These are phyloP conservation scores for Harpalus rufipes DNA, from an alignment of 2,888 invertebrate species.

Conservation along the genomic window DNA sequence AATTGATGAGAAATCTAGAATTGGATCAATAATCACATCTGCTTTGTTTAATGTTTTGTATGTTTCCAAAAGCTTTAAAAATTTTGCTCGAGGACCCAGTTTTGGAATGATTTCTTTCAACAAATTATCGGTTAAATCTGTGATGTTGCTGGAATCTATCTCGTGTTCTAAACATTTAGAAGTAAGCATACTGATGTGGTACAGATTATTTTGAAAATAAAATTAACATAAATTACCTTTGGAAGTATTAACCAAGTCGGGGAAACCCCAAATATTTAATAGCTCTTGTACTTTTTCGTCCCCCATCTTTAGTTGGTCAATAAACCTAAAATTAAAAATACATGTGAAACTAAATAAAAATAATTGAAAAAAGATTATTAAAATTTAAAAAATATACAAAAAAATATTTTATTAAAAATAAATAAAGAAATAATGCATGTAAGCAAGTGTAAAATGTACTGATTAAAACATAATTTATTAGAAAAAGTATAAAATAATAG, in stretches of 20 bases:
- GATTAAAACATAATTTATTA: no score
- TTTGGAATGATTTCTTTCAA: conserved; percentile 15
- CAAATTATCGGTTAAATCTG: conserved; percentile 2
- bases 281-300: neutral
- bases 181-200: conserved; percentile 9
- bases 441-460: no score
- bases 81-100: conserved; percentile 20
- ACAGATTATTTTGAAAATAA: conserved; percentile 6
- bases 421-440: no score
- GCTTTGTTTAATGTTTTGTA: neutral
- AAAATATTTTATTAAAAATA: no score
- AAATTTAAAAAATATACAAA: neutral
- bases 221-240: no score
- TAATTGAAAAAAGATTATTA: neutral
- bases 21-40: conserved; percentile 6
- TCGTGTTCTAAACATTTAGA: conserved; percentile 17
- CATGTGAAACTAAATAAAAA: neutral
- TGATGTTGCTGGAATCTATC: neutral
- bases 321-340: neutral
- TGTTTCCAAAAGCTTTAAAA: neutral
- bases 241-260: conserved; percentile 11
- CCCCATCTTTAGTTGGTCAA: neutral
- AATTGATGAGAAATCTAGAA: conserved; percentile 5
- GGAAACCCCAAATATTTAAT: neutral
- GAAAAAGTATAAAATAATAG: no score